Base-by-base conservation (phyloP, 2,113 vertebrate species). In the Cynoglossus semilaevis region DNA sequence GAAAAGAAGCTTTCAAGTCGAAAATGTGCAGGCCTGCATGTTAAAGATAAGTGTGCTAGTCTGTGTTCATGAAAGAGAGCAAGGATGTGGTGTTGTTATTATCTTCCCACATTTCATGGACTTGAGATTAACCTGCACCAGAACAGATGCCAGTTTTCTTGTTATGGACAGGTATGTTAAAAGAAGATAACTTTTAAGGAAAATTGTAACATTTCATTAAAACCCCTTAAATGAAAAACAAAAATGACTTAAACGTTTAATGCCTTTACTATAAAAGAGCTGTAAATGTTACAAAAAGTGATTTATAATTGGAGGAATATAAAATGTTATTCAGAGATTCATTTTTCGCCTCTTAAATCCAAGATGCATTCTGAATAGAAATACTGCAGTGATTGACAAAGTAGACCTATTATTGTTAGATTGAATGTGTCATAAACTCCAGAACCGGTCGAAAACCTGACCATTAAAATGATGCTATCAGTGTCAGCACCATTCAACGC, bases 21-120 rank as follows among this genome's bases (percentile, higher is more conserved):
- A 81, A n/a, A 76, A 67, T 37, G 34, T 13, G 43, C 47, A 61
- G 76, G 83, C 70, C 80, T 85, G 85, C 59, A 49, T 50, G 72
- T 70, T 50, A 47, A 68, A 79, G 81, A 85, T 87, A 86, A 87
- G 71, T 58, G 46, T 62, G 62, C 67, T 56, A 15, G 68, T 68
- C 57, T 58, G 70, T 60, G 47, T 79, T 77, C 73, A 62, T 67
- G 42, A 71, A 75, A 63, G 67, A 40, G 40, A 15, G 8, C 7
- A 1, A 56, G 72, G 70, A 57, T 67, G 76, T 71, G 48, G 10
- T 62, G 52, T 54, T 70, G 44, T 72, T 65, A 60, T 70, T 73
- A 51, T 73, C 66, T 65, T 16, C 19, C 41, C 49, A 54, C 60
- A 55, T 53, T 66, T 73, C 61, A 51, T 72, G 67, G 43, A 72